Conservation (phyloP, 2,888 invertebrate genomes). For the Hemithea aestivaria region DNA sequence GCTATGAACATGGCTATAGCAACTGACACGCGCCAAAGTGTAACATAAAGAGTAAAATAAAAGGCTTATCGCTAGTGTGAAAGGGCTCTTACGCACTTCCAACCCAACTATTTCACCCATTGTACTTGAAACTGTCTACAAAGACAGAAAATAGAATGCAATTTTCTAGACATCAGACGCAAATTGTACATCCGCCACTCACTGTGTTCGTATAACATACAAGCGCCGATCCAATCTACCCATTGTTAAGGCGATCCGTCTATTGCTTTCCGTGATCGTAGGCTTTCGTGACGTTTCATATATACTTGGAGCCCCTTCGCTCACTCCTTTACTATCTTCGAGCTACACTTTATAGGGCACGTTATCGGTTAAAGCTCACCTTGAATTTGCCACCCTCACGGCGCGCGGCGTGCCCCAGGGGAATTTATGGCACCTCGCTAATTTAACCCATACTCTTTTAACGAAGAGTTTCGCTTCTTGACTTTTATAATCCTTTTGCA, state of each 20-base stretch:
- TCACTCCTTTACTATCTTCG: conserved; percentile 36
- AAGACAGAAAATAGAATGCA: not conserved
- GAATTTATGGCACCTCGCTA: conserved; percentile 28
- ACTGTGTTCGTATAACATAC: conserved; percentile 60
- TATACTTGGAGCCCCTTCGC: conserved; percentile 30
- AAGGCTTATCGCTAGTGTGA: too few relatives aligned
- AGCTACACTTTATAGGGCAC: conserved; percentile 40
- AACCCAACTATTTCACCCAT: conserved; percentile 5
- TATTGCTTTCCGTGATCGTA: conserved; percentile 44
- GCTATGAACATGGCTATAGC: too few relatives aligned
- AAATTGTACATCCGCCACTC: conserved; percentile 18
- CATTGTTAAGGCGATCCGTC: conserved; percentile 27
- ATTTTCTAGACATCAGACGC: not conserved
- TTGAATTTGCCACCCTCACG: conserved; percentile 32
- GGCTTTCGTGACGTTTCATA: conserved; percentile 43
- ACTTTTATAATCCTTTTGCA: conserved; percentile 21
- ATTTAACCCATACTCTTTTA: conserved; percentile 25
- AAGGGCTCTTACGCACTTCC: too few relatives aligned
- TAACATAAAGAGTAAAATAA: too few relatives aligned
- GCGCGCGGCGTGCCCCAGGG: conserved; percentile 2
- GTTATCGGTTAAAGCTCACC: conserved; percentile 50
- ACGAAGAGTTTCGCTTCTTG: conserved; percentile 10
- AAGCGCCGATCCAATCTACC: conserved; percentile 27
- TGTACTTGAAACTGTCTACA: not conserved
- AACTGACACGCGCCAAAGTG: too few relatives aligned